Base-by-base conservation (phyloP, 2,113 vertebrate species). In the Syngnathus floridae region DNA sequence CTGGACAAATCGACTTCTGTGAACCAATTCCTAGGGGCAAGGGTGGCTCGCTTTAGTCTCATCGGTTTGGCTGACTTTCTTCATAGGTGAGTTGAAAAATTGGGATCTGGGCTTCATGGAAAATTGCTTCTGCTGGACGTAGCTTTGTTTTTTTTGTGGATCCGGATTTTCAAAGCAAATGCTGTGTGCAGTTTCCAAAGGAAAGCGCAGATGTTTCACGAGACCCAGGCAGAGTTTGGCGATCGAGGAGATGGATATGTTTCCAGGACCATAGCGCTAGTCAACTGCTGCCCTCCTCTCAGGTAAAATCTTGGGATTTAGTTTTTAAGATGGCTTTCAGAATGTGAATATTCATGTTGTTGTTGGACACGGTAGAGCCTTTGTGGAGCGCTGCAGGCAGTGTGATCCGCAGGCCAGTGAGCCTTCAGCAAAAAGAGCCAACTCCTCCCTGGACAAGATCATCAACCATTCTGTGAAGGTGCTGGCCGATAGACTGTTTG, bases 241-340 rank as follows among this genome's bases (percentile, higher is more conserved):
- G 89, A 92, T 1, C 40, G 77, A 0, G 81, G 90, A 0, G 90
- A 94, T 0, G 74, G 87, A 77, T 94, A 92, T 12, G 77, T 93
- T 67, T 79, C 88, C 70, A 89, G 88, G 21, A 94, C 93, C 62
- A 93, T 95, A 4, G 76, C 90, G 37, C 77, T 95, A 55, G 93
- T 93, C 78, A 98, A 98, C 87, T 94, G 92, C 52, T 93, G 94
- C 4, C 93, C 94, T 17, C 90, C 93, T 4, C 90, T 96, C 79
- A 91, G 93, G 94, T 91, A 68, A 3, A 65, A 43, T n/a, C n/a
- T 40, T 35, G 46, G 3, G 17, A n/a, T 37, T 67, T 36, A n/a
- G n/a, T 46, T 36, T 21, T 37, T 5, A 8, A 0, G 36, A 55
- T 49, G 10, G 10, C 9, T 21, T 56, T 11, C n/a, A 46, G 14